Conservation (phyloP, 2,113 vertebrate species). For the Micronisus gabar region DNA sequence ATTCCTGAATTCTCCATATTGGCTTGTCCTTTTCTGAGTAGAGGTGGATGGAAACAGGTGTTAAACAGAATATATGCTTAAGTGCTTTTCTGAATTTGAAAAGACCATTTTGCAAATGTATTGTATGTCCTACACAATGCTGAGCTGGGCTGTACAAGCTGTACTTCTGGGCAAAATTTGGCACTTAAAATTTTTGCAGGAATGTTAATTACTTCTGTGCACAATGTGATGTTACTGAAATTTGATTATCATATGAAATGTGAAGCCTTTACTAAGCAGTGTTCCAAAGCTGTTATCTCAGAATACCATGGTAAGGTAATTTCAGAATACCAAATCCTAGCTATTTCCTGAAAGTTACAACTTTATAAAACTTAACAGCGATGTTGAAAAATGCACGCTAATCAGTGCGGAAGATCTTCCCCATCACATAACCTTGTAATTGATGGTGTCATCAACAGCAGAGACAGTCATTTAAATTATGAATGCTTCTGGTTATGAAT, state of each 20-base stretch:
- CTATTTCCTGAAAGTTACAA: not conserved
- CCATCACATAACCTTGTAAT: conserved; percentile 12
- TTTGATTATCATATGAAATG: not conserved
- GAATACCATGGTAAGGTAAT: not conserved
- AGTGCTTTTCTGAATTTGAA: not conserved
- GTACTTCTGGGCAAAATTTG: not conserved
- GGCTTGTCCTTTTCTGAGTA: not conserved
- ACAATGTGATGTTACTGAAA: not conserved
- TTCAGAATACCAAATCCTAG: conserved; percentile 25
- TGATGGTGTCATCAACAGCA: conserved; percentile 42
- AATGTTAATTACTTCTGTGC: not conserved
- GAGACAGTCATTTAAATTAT: conserved; percentile 51
- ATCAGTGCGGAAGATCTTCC: conserved; percentile 16
- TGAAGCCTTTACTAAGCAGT: not conserved
- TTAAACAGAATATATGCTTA: not conserved
- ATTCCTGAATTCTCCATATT: not conserved
- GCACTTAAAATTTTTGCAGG: not conserved
- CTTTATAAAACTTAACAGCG: not conserved
- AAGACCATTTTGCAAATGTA: not conserved
- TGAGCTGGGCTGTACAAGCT: not conserved
- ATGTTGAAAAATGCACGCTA: conserved; percentile 42
- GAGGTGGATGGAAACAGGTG: not conserved
- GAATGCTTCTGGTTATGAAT: conserved; percentile 28
- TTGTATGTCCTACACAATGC: not conserved
- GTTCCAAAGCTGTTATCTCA: not conserved